phyloP scores from a whole-genome alignment of 2,888 invertebrate genomes.

The Piscicola geometra region DNA sequence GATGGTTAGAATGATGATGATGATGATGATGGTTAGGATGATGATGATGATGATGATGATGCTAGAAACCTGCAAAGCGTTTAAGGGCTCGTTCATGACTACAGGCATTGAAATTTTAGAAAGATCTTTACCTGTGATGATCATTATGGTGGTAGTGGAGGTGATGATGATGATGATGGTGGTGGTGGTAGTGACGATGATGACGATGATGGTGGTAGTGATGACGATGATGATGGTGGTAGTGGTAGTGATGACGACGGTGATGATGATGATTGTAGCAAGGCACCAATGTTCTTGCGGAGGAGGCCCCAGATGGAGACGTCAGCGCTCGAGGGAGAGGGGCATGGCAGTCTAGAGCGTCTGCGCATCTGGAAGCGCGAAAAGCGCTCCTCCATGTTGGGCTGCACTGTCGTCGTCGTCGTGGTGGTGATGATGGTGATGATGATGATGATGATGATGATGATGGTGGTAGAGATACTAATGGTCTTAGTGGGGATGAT shows the following conservation, averaged over 20 bases:
- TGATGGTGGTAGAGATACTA: too few species aligned
- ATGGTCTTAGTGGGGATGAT: too few species aligned
- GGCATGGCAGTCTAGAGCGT: constrained; percentile 67
- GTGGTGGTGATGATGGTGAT: too few species aligned
- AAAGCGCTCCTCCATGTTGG: constrained; percentile 35
- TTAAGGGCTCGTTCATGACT: constrained; percentile 76
- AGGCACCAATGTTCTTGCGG: constrained; percentile 73
- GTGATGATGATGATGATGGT: constrained; percentile 23
- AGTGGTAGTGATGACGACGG: too few species aligned
- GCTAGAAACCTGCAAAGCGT: constrained; percentile 67
- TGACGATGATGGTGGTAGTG: constrained; percentile 1
- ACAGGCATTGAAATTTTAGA: constrained; percentile 82
- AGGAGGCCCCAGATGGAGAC: constrained; percentile 61
- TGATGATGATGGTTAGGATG: not conserved
- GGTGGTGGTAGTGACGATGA: constrained; percentile 20
- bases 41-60: not conserved
- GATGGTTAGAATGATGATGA: not conserved
- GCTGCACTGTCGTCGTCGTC: constrained; percentile 30
- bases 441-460: too few species aligned
- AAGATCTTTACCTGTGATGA: constrained; percentile 65
- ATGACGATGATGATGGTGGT: constrained; percentile 10
- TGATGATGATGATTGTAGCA: constrained; percentile 4
- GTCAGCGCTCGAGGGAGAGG: constrained; percentile 70
- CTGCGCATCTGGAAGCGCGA: constrained; percentile 58
- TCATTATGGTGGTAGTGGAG: constrained; percentile 12